A percentile compares a stretch with the other conserved stretches of the same genome.
phyloP scores from a whole-genome alignment of 2,797 vertebrate genomes.

The Coendou prehensilis region DNA sequence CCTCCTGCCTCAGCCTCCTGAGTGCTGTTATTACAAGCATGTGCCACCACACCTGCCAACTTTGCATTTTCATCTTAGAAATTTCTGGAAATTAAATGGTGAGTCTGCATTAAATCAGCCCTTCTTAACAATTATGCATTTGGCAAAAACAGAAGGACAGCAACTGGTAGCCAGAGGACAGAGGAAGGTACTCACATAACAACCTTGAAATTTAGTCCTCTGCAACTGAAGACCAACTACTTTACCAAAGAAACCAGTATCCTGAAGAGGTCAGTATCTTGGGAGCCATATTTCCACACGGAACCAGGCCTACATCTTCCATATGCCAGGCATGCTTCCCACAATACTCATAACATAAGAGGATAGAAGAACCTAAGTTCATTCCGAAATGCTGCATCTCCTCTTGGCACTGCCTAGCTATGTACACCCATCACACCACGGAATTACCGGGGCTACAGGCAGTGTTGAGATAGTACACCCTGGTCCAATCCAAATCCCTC shows the following conservation, averaged over 20 bases:
- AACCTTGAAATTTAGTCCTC: not conserved
- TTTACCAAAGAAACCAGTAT: not conserved
- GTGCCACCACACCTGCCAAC: not conserved
- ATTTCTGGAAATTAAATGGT: not conserved
- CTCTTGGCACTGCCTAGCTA: not conserved
- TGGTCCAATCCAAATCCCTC: not conserved
- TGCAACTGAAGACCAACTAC: not conserved
- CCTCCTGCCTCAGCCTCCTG: too few relatives aligned
- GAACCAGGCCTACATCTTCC: not conserved
- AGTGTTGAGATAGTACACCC: not conserved
- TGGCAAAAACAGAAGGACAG: not conserved
- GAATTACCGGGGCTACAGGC: not conserved
- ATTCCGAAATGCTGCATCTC: slow-evolving; percentile 6
- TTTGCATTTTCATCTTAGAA: slow-evolving; percentile 33
- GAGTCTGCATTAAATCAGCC: not conserved
- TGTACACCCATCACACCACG: not conserved
- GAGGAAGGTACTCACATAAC: not conserved
- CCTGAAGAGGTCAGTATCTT: not conserved
- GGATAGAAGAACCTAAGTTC: not conserved
- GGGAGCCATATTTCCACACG: not conserved
- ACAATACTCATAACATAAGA: not conserved
- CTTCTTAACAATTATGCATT: not conserved
- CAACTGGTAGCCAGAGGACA: not conserved
- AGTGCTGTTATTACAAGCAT: too few relatives aligned
- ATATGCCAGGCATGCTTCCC: not conserved